Evolutionary conservation across 2,888 invertebrate species (phyloP).

Genomic region (Drosophila percnosoma): DNA sequence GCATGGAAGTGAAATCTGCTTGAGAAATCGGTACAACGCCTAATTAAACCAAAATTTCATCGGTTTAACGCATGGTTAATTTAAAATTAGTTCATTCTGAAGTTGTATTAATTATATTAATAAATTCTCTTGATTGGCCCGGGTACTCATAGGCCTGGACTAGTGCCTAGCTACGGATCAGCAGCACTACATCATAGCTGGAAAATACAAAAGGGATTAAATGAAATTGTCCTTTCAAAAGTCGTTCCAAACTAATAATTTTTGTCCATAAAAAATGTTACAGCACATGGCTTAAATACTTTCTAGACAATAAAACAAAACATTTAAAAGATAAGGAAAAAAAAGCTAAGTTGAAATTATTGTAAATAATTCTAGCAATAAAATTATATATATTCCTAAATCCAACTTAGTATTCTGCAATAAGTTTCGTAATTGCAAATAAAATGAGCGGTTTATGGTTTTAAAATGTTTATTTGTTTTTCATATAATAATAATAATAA

Average conservation of each 20-base stretch:
- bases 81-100: background rate
- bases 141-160: no score
- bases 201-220: background rate
- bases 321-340: background rate
- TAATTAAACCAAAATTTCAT: background rate
- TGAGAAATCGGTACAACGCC: no score
- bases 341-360: background rate
- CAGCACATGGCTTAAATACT: background rate
- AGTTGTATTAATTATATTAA: background rate
- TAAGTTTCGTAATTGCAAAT: background rate
- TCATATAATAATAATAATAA: constrained; percentile 42
- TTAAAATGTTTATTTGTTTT: constrained; percentile 49
- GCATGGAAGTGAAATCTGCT: background rate
- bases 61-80: background rate
- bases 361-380: background rate
- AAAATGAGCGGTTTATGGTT: constrained; percentile 10
- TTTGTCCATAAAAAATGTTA: background rate
- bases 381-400: background rate
- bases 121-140: background rate
- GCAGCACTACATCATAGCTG: background rate
- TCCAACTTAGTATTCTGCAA: background rate
- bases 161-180: background rate
- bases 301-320: background rate
- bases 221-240: background rate
- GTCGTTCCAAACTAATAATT: background rate